A percentile compares a stretch with the other conserved stretches of the same genome.
phyloP scores from a whole-genome alignment of 2,113 vertebrate genomes.

The Beaufortia kweichowensis region DNA sequence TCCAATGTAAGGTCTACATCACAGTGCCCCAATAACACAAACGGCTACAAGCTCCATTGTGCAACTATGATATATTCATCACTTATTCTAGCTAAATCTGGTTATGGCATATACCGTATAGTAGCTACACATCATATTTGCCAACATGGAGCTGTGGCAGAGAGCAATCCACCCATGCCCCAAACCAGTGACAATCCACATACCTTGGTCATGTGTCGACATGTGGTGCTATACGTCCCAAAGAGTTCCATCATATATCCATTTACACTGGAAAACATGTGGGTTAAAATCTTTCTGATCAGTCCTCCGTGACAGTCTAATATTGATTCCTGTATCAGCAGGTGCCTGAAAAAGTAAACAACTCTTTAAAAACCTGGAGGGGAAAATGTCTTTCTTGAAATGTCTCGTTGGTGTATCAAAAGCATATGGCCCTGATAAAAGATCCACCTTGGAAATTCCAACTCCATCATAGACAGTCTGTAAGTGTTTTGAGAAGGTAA shows the following conservation, averaged over 20 bases:
- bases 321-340: constrained; percentile 8
- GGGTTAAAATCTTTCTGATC: constrained; percentile 7
- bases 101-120: constrained; percentile 32
- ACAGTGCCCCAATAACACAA: constrained; percentile 60
- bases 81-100: constrained; percentile 48
- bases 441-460: constrained; percentile 12
- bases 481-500: constrained; percentile 55
- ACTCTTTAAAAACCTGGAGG: neutral
- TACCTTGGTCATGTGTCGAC: constrained; percentile 22
- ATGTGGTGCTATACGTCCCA: constrained; percentile 10
- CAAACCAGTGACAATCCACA: neutral
- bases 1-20: constrained; percentile 50
- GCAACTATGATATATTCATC: constrained; percentile 49
- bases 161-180: constrained; percentile 17
- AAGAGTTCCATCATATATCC: constrained; percentile 14
- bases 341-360: constrained; percentile 22
- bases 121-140: constrained; percentile 26
- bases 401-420: constrained; percentile 34
- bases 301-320: neutral
- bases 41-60: constrained; percentile 55
- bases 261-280: neutral
- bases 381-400: constrained; percentile 1
- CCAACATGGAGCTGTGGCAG: constrained; percentile 21
- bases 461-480: constrained; percentile 39
- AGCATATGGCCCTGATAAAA: constrained; percentile 28